Base-by-base conservation (phyloP, 2,797 vertebrate species). In the Kryptopterus vitreolus region DNA sequence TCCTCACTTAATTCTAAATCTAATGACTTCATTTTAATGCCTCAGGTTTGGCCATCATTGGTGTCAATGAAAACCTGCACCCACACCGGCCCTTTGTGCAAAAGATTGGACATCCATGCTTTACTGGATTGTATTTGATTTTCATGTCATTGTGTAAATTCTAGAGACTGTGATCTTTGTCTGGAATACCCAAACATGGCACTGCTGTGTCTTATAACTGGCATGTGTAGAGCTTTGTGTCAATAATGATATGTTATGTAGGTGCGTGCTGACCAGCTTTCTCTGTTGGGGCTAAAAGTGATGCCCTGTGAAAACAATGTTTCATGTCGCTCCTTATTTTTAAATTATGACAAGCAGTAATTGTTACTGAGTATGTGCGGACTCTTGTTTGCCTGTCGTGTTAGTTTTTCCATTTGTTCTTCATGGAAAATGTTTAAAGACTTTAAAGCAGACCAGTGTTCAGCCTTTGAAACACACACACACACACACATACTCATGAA, bases 391-490 rank as follows among this genome's bases (percentile, higher is more conserved):
- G 35, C 50, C 62, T 65, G 70, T 78, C 52, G 48, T 80, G 52
- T n/a, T 71, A 0, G 29, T 72, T 83, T 80, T 84, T 84, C 82
- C 82, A 76, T 71, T 65, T 65, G 43, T 75, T 53, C 43, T 59
- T 10, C 65, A 63, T 81, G 81, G 79, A 81, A 86, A 73, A 83
- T 84, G 73, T 84, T 77, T 80, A 52, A 48, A 43, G 65, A 53
- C 61, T 71, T 46, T 33, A 83, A 80, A 50, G 50, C 78, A 75
- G 52, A 33, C 22, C 38, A 55, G 13, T 76, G 66, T 84, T 77
- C 79, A 33, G 35, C 66, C 79, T 22, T 76, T 0, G 18, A 70
- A 29, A 52, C 24, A 16, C n/a, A 29, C 9, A 12, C 16, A 33
- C 20, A 7, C 62, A 33, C 58, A 29, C 69, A 24, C 24, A 22